These are phyloP conservation scores for Drosophila navojoa DNA, from an alignment of 1,140 invertebrate species.

Conservation along the genomic window DNA sequence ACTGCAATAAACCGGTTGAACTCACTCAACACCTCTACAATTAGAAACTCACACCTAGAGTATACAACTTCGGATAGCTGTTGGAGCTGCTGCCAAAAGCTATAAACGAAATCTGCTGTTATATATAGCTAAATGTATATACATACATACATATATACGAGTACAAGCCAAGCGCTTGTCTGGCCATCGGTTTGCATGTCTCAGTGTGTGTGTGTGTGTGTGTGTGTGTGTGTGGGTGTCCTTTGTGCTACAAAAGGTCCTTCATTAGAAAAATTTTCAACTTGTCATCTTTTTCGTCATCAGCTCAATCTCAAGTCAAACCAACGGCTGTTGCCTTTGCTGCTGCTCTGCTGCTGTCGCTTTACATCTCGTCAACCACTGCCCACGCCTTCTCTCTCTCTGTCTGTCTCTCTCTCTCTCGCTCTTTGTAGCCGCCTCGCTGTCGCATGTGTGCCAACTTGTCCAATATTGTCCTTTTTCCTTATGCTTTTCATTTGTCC, in stretches of 20 bases:
- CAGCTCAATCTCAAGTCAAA: slow-evolving; percentile 81
- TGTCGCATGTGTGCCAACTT: slow-evolving; percentile 56
- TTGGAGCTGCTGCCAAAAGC: slow-evolving; percentile 7
- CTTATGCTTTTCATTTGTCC: slow-evolving; percentile 78
- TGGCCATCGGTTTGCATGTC: slow-evolving; percentile 33
- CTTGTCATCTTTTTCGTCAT: slow-evolving; percentile 81
- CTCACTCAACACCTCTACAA: background rate
- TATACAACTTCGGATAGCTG: slow-evolving; percentile 10
- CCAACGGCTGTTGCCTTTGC: slow-evolving; percentile 68
- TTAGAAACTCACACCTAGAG: slow-evolving; percentile 1
- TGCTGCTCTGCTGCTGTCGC: slow-evolving; percentile 58
- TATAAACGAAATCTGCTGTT: background rate
- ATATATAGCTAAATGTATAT: slow-evolving; percentile 6
- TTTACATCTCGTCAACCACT: slow-evolving; percentile 64
- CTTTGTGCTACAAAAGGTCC: slow-evolving; percentile 74
- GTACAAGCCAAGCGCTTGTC: slow-evolving; percentile 17
- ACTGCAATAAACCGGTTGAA: too few species aligned
- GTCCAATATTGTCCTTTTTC: slow-evolving; percentile 80
- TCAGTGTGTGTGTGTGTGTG: background rate
- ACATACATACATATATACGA: slow-evolving; percentile 17
- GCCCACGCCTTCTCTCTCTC: background rate
- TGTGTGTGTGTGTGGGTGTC: slow-evolving; percentile 44
- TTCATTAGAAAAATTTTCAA: slow-evolving; percentile 83
- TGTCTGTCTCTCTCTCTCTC: slow-evolving; percentile 12
- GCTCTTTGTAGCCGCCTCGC: background rate